Conservation (phyloP, 2,888 invertebrate genomes). For the Dinocampus coccinellae region DNA sequence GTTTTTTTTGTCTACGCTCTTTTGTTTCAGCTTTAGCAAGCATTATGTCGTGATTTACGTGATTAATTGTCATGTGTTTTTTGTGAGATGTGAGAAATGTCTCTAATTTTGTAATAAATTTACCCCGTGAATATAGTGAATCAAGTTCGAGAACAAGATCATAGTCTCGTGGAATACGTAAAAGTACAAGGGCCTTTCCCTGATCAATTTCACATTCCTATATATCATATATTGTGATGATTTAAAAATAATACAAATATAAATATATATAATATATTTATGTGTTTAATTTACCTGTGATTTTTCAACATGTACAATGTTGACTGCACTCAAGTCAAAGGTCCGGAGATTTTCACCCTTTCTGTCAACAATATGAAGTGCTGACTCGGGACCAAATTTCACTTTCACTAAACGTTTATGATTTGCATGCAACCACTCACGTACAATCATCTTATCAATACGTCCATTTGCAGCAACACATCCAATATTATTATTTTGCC, state of each 20-base stretch:
- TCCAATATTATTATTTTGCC: conserved; percentile 68
- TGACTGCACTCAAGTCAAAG: conserved; percentile 82
- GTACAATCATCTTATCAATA: conserved; percentile 91
- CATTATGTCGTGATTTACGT: conserved; percentile 87
- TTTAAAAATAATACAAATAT: conserved; percentile 41
- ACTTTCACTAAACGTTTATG: conserved; percentile 90
- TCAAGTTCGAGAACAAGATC: conserved; percentile 94
- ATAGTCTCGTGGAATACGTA: conserved; percentile 89
- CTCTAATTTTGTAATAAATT: conserved; percentile 89
- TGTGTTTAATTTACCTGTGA: conserved; percentile 76
- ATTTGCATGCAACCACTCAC: conserved; percentile 95
- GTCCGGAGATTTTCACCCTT: conserved; percentile 92
- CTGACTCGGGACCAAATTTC: conserved; percentile 90
- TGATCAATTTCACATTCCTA: conserved; percentile 78
- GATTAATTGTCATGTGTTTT: conserved; percentile 78
- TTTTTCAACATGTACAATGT: conserved; percentile 87
- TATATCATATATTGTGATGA: conserved; percentile 21
- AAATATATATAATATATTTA: too few relatives aligned
- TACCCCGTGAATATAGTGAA: conserved; percentile 82
- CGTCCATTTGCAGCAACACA: conserved; percentile 63
- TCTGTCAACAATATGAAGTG: conserved; percentile 87
- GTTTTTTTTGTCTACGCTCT: conserved; percentile 89
- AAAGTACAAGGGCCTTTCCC: conserved; percentile 82
- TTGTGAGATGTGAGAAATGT: conserved; percentile 86
- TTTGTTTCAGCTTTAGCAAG: conserved; percentile 93